Conservation (phyloP, 1,140 invertebrate species). For the Cheumatopsyche charites region DNA sequence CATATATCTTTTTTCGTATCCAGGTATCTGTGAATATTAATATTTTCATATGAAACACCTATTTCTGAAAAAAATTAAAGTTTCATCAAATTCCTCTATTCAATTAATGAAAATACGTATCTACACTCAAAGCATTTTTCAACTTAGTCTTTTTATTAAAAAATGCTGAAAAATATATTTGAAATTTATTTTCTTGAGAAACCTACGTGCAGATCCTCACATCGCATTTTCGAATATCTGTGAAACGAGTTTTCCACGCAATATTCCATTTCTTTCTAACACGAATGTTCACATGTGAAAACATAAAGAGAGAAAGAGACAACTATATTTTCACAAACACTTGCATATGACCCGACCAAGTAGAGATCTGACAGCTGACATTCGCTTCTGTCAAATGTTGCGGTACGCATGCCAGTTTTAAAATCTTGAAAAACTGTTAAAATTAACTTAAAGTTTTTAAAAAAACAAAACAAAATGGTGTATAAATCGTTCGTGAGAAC, state of each 20-base stretch:
- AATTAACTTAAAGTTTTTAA: not conserved
- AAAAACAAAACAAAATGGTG: slow-evolving; percentile 31
- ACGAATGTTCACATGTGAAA: not conserved
- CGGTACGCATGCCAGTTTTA: not conserved
- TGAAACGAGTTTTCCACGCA: not conserved
- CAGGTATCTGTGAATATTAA: no score
- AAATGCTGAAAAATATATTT: no score
- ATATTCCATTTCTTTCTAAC: slow-evolving; percentile 1
- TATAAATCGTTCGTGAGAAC: slow-evolving; percentile 34
- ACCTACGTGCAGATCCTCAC: slow-evolving; percentile 10
- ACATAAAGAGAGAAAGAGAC: slow-evolving; percentile 16
- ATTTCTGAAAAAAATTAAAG: no score
- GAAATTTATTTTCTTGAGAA: no score
- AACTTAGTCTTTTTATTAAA: no score
- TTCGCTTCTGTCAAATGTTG: not conserved
- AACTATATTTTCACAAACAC: not conserved
- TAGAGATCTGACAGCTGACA: slow-evolving; percentile 6
- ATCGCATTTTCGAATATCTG: not conserved
- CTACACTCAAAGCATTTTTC: no score
- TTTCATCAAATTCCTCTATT: no score
- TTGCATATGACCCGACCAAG: no score
- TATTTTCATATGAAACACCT: no score
- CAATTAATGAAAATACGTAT: no score
- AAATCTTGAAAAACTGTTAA: no score
- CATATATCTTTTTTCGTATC: no score